Evolutionary conservation across 1,140 invertebrate genomes (phyloP), one percentile per base, ranked within the genome.

Genomic region (Medauroidea extradentata): DNA sequence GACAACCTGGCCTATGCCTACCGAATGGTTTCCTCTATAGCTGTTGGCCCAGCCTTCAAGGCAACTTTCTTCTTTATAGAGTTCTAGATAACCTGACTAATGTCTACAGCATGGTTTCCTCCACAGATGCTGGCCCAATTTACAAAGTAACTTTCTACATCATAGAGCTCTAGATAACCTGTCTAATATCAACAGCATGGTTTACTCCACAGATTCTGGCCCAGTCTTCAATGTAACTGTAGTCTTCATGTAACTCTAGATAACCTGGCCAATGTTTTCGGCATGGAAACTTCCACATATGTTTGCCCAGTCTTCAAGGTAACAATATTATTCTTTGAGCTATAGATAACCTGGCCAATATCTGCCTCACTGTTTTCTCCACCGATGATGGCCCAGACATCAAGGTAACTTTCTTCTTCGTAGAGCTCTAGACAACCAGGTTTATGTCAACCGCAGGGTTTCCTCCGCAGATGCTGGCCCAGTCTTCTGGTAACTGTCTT

Each of bases 131-230:
- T 16, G 52, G 57, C n/a, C 23, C 42, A 9, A 5, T 21, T 1
- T 65, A 55, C 29, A 66, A 62, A 51, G 66, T 67, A n/a, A n/a
- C n/a, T n/a, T n/a, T n/a, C n/a, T n/a, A n/a, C n/a, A n/a, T n/a
- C n/a, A n/a, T n/a, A n/a, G n/a, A n/a, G 78, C 78, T 1, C 27
- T 65, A 1, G 64, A 59, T 29, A 67, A 64, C 16, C 65, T 79
- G 13, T 66, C 59, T 14, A 67, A 66, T 27, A 38, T 76, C 24
- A 71, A 68, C 57, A 70, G 69, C 63, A 71, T 74, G 57, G 56
- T 78, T 29, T 13, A 23, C 5, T 43, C 58, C 21, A 39, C 55
- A 8, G 53, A 44, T 11, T 56, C 34, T 16, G 52, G 57, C n/a
- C 23, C 42, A 9, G 8, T 21, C 2, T 65, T 57, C 29, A 66